phyloP scores from a whole-genome alignment of 2,888 invertebrate species.

The Pandemis cinnamomeana region DNA sequence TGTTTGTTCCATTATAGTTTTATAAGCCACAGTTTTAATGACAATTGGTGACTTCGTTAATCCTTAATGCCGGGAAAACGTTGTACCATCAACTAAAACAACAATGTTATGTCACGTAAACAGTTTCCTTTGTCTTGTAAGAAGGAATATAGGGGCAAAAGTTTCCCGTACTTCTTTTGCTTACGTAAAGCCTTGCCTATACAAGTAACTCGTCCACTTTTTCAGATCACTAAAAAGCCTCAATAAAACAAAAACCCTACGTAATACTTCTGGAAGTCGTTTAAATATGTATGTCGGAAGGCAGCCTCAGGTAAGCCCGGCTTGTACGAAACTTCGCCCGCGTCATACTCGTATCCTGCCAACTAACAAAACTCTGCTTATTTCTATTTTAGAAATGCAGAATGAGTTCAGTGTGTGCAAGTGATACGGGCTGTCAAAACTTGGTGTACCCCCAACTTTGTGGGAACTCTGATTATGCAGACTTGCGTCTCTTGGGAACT shows the following conservation, averaged over 20 bases:
- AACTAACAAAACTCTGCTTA: constrained; percentile 57
- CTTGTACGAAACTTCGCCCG: constrained; percentile 31
- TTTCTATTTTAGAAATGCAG: constrained; percentile 71
- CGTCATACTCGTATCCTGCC: constrained; percentile 37
- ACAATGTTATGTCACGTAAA: constrained; percentile 9
- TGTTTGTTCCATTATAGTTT: constrained; percentile 41
- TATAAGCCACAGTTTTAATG: constrained; percentile 38
- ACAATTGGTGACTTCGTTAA: constrained; percentile 39
- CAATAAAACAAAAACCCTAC: constrained; percentile 32
- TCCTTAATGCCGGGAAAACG: constrained; percentile 32
- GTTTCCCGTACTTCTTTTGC: constrained; percentile 2
- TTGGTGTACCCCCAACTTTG: constrained; percentile 55
- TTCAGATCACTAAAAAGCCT: constrained; percentile 30
- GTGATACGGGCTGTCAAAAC: constrained; percentile 66
- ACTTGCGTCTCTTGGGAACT: constrained; percentile 49
- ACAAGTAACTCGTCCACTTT: constrained; percentile 17
- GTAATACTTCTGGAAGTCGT: constrained; percentile 37
- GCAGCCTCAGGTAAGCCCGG: constrained; percentile 38
- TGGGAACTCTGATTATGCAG: constrained; percentile 59
- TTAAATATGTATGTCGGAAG: constrained; percentile 41
- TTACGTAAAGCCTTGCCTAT: constrained; percentile 8
- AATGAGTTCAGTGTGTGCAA: constrained; percentile 65
- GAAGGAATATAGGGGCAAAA: constrained; percentile 7
- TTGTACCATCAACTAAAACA: constrained; percentile 17
- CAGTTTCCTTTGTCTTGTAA: constrained; percentile 6